Evolutionary conservation across 1,140 invertebrate species (phyloP).

Genomic region (Ephestia elutella): DNA sequence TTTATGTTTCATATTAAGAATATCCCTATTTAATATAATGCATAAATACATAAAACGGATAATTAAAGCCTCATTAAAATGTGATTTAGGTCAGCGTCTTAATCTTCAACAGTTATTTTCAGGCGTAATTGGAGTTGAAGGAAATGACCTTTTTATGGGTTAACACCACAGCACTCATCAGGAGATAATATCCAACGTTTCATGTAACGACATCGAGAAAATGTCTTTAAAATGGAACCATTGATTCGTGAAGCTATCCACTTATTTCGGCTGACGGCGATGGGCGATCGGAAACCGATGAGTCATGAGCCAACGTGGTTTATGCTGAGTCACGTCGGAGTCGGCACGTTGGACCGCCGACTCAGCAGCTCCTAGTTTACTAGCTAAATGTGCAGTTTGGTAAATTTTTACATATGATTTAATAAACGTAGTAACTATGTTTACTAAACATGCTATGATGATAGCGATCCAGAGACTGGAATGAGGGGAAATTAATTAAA

Average conservation of each 20-base stretch:
- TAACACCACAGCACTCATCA: slow-evolving; percentile 11
- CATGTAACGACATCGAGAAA: slow-evolving; percentile 37
- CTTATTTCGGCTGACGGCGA: slow-evolving; percentile 57
- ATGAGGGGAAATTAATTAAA: no score
- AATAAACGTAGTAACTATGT: no score
- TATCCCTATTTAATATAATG: no score
- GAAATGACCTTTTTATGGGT: slow-evolving; percentile 16
- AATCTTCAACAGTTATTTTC: slow-evolving; percentile 24
- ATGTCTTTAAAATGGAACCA: slow-evolving; percentile 51
- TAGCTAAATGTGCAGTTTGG: slow-evolving; percentile 8
- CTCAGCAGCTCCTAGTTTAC: slow-evolving; percentile 45
- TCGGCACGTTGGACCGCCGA: slow-evolving; percentile 34
- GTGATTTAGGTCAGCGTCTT: slow-evolving; percentile 41
- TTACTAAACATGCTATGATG: no score
- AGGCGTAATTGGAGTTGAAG: slow-evolving; percentile 6
- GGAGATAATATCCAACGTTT: slow-evolving; percentile 24
- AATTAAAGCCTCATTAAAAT: slow-evolving; percentile 42
- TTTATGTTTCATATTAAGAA: no score
- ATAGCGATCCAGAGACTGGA: no score
- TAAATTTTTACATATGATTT: no score
- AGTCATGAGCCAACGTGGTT: slow-evolving; percentile 49
- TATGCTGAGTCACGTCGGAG: slow-evolving; percentile 46
- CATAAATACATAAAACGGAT: no score
- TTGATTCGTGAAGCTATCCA: slow-evolving; percentile 60
- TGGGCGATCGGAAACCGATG: slow-evolving; percentile 42